A percentile compares a stretch with the other conserved stretches of the same genome.
phyloP scores from a whole-genome alignment of 1,140 invertebrate genomes.

The Plectrocnemia conspersa region DNA sequence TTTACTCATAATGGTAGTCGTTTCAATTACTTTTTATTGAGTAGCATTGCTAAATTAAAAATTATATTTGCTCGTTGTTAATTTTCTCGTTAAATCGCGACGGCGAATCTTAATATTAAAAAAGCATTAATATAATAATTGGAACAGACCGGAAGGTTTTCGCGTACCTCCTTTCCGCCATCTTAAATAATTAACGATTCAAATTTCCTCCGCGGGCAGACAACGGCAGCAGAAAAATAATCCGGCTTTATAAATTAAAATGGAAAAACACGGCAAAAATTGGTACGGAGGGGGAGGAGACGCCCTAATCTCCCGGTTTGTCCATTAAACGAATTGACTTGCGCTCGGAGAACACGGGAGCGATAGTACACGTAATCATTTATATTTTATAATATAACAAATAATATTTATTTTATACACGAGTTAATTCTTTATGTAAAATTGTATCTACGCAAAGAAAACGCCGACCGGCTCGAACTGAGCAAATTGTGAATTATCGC shows the following conservation, averaged over 20 bases:
- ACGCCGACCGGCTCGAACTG: too few species aligned
- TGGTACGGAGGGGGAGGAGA: neutral
- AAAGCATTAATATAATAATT: constrained; percentile 20
- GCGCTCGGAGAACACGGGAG: constrained; percentile 3
- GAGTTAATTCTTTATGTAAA: too few species aligned
- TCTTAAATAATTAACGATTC: constrained; percentile 29
- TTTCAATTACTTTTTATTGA: too few species aligned
- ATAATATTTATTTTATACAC: constrained; percentile 2
- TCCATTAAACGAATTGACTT: constrained; percentile 25
- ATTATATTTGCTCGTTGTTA: too few species aligned
- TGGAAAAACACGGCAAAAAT: constrained; percentile 28
- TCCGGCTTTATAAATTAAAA: constrained; percentile 32
- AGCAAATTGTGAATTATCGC: too few species aligned
- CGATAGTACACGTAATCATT: neutral
- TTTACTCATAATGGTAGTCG: too few species aligned
- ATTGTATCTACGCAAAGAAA: neutral
- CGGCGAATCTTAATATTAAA: constrained; percentile 5
- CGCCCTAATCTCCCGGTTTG: constrained; percentile 16
- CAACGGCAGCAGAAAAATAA: constrained; percentile 33
- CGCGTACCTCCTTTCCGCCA: constrained; percentile 16
- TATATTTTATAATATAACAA: neutral
- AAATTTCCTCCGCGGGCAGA: constrained; percentile 30
- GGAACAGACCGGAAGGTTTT: constrained; percentile 4
- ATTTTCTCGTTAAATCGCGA: neutral
- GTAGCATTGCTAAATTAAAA: too few species aligned